phyloP scores from a whole-genome alignment of 2,888 invertebrate genomes.

The Agriotes lineatus region DNA sequence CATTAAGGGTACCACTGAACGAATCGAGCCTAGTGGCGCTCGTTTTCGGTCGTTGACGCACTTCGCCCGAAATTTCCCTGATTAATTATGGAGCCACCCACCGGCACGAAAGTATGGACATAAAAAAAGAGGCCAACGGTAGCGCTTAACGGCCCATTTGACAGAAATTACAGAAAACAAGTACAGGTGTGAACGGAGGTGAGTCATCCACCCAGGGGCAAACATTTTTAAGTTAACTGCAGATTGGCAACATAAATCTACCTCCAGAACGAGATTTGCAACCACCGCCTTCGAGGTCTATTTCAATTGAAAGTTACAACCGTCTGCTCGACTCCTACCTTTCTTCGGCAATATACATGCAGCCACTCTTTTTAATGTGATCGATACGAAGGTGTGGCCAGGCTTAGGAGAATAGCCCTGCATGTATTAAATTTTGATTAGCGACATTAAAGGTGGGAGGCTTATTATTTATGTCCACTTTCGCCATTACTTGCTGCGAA shows the following conservation, averaged over 20 bases:
- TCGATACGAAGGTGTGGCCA: conserved; percentile 18
- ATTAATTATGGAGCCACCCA: too few species aligned
- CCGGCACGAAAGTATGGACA: too few species aligned
- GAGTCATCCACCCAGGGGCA: conserved; percentile 12
- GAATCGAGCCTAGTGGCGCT: too few species aligned
- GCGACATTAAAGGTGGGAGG: background rate
- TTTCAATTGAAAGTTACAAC: conserved; percentile 20
- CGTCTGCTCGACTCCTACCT: conserved; percentile 21
- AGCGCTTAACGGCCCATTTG: too few species aligned
- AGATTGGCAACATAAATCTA: conserved; percentile 21
- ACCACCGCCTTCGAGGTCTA: conserved; percentile 1
- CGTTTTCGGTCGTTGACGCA: too few species aligned
- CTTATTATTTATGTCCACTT: background rate
- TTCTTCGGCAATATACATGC: conserved; percentile 8
- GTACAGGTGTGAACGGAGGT: conserved; percentile 15
- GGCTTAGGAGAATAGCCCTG: conserved; percentile 2
- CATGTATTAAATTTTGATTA: conserved; percentile 8
- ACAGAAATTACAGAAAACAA: conserved; percentile 1
- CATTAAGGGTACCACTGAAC: too few species aligned
- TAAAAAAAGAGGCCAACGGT: too few species aligned
- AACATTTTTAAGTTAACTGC: conserved; percentile 11
- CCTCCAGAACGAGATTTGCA: conserved; percentile 16
- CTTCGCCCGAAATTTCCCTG: too few species aligned
- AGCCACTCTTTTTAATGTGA: conserved; percentile 10
- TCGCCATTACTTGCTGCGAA: background rate